Evolutionary conservation across 2,113 vertebrate genomes (phyloP).

Genomic region (Trogon melanurus): DNA sequence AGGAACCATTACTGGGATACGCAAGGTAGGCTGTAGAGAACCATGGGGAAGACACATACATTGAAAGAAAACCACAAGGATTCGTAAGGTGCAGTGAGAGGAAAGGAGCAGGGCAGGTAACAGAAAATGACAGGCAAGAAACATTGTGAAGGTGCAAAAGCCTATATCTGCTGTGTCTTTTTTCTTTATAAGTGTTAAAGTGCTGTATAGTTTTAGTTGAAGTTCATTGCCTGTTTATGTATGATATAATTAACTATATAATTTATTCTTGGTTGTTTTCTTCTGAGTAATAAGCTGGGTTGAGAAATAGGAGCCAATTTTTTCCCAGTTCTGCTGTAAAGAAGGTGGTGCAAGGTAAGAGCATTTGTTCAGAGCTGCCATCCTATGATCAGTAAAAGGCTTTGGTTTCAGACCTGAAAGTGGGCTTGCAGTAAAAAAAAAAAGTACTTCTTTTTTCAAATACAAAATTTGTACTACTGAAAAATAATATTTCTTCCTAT

Average conservation of each 20-base stretch:
- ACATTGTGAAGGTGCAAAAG: background rate
- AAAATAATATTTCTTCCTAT: background rate
- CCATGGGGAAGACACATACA: background rate
- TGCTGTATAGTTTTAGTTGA: background rate
- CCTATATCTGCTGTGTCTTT: background rate
- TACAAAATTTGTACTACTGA: background rate
- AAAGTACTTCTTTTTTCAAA: background rate
- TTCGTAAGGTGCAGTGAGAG: background rate
- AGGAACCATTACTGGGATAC: background rate
- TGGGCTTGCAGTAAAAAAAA: background rate
- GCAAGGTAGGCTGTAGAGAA: background rate
- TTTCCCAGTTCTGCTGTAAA: background rate
- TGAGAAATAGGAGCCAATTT: background rate
- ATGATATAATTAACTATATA: background rate
- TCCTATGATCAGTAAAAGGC: background rate
- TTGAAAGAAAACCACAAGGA: background rate
- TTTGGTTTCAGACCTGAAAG: background rate
- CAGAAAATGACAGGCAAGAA: background rate
- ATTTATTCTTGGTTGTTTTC: background rate
- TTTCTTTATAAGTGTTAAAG: background rate
- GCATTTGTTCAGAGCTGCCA: background rate
- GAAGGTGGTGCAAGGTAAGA: background rate
- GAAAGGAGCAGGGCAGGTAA: background rate
- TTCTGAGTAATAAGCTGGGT: background rate
- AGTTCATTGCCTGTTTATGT: background rate